A percentile compares a stretch with the other conserved stretches of the same genome.
Conservation (phyloP, 2,797 vertebrate species). For the Rachycentron canadum region DNA sequence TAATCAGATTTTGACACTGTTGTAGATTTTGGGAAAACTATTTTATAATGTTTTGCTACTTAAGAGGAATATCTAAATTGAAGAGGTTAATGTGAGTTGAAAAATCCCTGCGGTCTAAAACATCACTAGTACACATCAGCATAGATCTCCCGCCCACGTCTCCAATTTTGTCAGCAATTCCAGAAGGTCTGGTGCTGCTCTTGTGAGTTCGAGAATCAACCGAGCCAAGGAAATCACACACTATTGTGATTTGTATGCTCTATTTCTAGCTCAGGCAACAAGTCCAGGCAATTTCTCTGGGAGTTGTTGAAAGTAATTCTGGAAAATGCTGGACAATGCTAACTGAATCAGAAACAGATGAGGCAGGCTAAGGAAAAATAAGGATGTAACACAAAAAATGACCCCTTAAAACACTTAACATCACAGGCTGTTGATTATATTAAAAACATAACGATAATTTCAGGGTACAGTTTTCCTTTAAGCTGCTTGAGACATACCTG, state of each 20-base stretch:
- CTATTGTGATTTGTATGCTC: slow-evolving; percentile 39
- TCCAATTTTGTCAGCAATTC: slow-evolving; percentile 29
- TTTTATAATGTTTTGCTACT: not conserved
- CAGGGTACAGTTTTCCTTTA: slow-evolving; percentile 11
- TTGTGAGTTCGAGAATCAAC: slow-evolving; percentile 26
- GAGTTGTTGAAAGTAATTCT: slow-evolving; percentile 29
- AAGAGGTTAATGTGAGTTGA: slow-evolving; percentile 29
- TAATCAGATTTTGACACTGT: not conserved
- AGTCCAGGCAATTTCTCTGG: slow-evolving; percentile 14
- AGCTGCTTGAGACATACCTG: slow-evolving; percentile 2
- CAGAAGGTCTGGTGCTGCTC: slow-evolving; percentile 16
- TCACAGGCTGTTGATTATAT: not conserved
- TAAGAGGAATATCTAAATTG: slow-evolving; percentile 12
- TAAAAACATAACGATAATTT: too few species aligned
- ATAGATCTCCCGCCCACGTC: slow-evolving; percentile 17
- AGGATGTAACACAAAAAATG: not conserved
- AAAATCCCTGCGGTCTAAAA: slow-evolving; percentile 24
- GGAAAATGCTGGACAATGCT: slow-evolving; percentile 19
- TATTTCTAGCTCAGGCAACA: slow-evolving; percentile 2
- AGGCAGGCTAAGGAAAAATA: not conserved
- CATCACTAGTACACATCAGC: slow-evolving; percentile 26
- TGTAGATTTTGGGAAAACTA: not conserved
- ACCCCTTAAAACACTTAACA: not conserved
- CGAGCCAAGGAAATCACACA: slow-evolving; percentile 1
- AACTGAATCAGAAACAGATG: slow-evolving; percentile 35